phyloP scores from a whole-genome alignment of 2,113 vertebrate species.

The Pandion haliaetus region DNA sequence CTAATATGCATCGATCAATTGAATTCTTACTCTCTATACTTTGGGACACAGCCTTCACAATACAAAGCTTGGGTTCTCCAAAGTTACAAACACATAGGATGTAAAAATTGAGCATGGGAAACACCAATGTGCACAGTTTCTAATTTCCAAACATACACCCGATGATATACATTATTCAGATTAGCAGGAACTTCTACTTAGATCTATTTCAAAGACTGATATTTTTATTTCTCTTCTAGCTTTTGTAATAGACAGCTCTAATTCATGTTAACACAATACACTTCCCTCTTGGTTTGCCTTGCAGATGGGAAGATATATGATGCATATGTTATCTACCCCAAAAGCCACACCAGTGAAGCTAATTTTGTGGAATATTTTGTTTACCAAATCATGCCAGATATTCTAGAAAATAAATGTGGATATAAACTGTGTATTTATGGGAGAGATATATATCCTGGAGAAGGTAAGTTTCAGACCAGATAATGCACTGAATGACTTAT shows the following conservation, averaged over 20 bases:
- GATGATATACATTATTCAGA: neutral
- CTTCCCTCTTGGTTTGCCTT: neutral
- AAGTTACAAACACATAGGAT: neutral
- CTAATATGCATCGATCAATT: neutral
- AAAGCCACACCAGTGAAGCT: neutral
- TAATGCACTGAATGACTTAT: neutral
- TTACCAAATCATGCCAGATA: slow-evolving; percentile 79
- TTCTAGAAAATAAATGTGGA: slow-evolving; percentile 86
- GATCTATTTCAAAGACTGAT: neutral
- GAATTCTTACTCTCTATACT: neutral
- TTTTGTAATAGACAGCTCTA: neutral
- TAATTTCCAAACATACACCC: neutral
- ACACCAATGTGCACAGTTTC: neutral
- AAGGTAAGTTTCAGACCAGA: slow-evolving; percentile 73
- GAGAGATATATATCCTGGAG: slow-evolving; percentile 83
- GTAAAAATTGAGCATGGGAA: neutral
- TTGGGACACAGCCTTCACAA: neutral
- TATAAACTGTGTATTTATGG: slow-evolving; percentile 87
- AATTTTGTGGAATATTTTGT: slow-evolving; percentile 80
- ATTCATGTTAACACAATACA: neutral
- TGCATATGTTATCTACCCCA: slow-evolving; percentile 86
- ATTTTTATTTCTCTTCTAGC: neutral
- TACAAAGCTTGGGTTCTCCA: neutral
- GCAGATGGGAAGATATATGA: slow-evolving; percentile 88
- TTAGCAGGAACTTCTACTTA: neutral